Conservation (phyloP, 2,888 invertebrate genomes). For the Athalia cordata region DNA sequence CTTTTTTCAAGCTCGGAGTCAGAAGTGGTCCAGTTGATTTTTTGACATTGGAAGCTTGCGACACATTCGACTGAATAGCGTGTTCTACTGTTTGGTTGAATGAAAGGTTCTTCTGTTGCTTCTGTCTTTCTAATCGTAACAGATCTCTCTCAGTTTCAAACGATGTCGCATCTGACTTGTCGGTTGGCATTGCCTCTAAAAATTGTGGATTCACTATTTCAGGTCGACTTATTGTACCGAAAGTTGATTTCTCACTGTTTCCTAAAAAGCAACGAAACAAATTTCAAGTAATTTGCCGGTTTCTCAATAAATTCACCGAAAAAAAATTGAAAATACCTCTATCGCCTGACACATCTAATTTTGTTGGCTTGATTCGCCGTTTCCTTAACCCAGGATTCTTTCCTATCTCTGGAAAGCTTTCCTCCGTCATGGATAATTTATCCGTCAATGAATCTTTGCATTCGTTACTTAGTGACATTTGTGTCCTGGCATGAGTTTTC, state of each 20-base stretch:
- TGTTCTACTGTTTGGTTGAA: constrained; percentile 45
- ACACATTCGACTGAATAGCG: constrained; percentile 34
- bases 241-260: constrained; percentile 55
- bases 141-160: constrained; percentile 62
- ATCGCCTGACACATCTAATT: constrained; percentile 55
- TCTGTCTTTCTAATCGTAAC: constrained; percentile 61
- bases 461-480: constrained; percentile 34
- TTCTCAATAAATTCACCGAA: background rate
- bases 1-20: constrained; percentile 72
- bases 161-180: constrained; percentile 57
- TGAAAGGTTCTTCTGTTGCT: constrained; percentile 55
- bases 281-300: background rate
- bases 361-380: constrained; percentile 64
- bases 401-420: constrained; percentile 51
- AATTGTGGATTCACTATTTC: constrained; percentile 61
- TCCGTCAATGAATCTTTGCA: constrained; percentile 19
- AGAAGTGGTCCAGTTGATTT: constrained; percentile 62
- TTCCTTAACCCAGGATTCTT: constrained; percentile 50
- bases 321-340: constrained; percentile 53
- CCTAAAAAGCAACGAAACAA: constrained; percentile 48
- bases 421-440: constrained; percentile 43
- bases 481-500: constrained; percentile 47
- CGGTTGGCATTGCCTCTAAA: constrained; percentile 57
- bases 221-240: constrained; percentile 61
- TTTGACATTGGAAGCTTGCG: constrained; percentile 49